A percentile compares a stretch with the other conserved stretches of the same genome.
These are phyloP conservation scores for Atta texana DNA, from an alignment of 1,140 invertebrate species.

Conservation along the genomic window DNA sequence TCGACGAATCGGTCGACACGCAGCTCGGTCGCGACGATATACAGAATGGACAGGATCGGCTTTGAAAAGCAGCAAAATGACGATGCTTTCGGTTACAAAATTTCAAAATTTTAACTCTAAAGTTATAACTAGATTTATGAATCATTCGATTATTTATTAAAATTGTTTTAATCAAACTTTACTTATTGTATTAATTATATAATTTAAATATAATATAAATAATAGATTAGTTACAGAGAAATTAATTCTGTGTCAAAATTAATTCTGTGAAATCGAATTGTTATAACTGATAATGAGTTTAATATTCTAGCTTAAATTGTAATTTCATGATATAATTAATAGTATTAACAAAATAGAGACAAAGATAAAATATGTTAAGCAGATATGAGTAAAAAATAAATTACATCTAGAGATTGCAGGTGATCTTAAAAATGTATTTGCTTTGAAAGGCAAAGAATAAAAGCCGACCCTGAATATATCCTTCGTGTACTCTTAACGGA, in stretches of 20 bases:
- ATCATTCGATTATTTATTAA: background rate
- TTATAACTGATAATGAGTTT: background rate
- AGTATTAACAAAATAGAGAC: background rate
- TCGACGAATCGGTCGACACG: conserved; percentile 45
- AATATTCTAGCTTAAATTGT: conserved; percentile 1
- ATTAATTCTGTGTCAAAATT: conserved; percentile 21
- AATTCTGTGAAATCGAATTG: background rate
- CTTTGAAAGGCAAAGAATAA: background rate
- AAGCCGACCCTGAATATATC: conserved; percentile 3
- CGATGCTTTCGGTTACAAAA: background rate
- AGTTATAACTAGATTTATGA: background rate
- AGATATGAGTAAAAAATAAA: background rate
- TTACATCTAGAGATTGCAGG: no score
- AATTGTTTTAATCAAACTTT: background rate
- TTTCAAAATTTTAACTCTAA: background rate
- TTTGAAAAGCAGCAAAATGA: background rate
- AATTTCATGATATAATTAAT: conserved; percentile 1
- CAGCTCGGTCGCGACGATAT: conserved; percentile 1
- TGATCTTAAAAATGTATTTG: background rate
- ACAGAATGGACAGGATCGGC: conserved; percentile 32
- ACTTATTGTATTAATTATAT: background rate
- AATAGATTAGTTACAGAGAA: background rate
- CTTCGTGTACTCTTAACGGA: conserved; percentile 53
- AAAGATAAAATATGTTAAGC: background rate
- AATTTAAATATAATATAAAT: conserved; percentile 1